phyloP scores from a whole-genome alignment of 2,888 invertebrate species.

The Lutraria lutraria region DNA sequence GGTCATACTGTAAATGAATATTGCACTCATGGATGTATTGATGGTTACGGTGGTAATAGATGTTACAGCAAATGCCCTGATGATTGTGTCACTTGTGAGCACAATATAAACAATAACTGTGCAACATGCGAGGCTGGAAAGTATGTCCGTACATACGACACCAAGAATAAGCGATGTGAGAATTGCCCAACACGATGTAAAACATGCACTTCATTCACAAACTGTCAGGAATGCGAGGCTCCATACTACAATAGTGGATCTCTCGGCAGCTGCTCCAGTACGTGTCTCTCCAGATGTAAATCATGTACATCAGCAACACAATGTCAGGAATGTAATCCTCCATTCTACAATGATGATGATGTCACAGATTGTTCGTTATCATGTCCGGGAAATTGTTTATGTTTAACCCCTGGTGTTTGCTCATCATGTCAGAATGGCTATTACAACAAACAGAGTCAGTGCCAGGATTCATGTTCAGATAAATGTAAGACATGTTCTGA shows the following conservation, averaged over 20 bases:
- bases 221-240: too few relatives aligned
- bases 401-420: not conserved
- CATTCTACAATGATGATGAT: not conserved
- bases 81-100: not conserved
- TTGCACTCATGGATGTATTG: not conserved
- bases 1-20: not conserved
- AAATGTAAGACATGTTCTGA: not conserved
- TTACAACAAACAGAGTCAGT: not conserved
- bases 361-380: not conserved
- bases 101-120: not conserved
- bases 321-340: not conserved
- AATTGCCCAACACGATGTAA: not conserved
- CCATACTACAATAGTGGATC: too few relatives aligned
- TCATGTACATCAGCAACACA: not conserved
- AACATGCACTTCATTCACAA: too few relatives aligned
- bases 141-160: not conserved
- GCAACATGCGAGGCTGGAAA: not conserved
- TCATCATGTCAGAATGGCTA: not conserved
- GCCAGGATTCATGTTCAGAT: not conserved
- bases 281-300: not conserved
- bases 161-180: not conserved
- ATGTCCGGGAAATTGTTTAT: not conserved
- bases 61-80: not conserved
- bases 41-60: not conserved
- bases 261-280: too few relatives aligned